Conservation (phyloP, 2,113 vertebrate genomes). For the Speoplatyrhinus poulsoni region DNA sequence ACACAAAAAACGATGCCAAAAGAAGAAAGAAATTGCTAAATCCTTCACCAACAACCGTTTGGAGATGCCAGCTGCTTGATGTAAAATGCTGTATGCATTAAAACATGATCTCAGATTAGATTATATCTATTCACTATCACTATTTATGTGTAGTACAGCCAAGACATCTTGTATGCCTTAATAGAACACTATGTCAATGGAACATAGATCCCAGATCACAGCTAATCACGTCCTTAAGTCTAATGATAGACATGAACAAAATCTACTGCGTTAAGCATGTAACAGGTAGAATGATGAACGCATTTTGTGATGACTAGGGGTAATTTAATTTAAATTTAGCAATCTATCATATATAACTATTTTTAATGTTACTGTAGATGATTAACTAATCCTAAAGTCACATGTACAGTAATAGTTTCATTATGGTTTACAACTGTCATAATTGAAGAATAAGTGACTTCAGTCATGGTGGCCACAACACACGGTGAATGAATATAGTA, state of each 20-base stretch:
- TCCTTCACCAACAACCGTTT: not conserved
- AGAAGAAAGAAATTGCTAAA: not conserved
- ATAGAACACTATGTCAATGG: not conserved
- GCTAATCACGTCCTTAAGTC: not conserved
- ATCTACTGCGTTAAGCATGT: not conserved
- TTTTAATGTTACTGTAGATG: not conserved
- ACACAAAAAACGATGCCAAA: not conserved
- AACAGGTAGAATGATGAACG: not conserved
- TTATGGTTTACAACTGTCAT: conserved; percentile 3
- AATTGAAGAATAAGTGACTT: conserved; percentile 10
- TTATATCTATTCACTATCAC: not conserved
- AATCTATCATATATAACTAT: not conserved
- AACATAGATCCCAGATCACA: not conserved
- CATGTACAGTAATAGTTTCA: not conserved
- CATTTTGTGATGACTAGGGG: not conserved
- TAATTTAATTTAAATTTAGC: not conserved
- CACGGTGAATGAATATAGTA: not conserved
- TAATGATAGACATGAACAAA: not conserved
- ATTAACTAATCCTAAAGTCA: not conserved
- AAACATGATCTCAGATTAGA: not conserved
- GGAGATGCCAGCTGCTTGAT: not conserved
- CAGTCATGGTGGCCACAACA: not conserved
- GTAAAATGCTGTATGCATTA: not conserved
- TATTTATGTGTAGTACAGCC: conserved; percentile 8
- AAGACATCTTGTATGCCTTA: not conserved